A percentile compares a stretch with the other conserved stretches of the same genome.
These are phyloP conservation scores for Drosophila ercepeae DNA, from an alignment of 1,140 invertebrate species.

Conservation along the genomic window DNA sequence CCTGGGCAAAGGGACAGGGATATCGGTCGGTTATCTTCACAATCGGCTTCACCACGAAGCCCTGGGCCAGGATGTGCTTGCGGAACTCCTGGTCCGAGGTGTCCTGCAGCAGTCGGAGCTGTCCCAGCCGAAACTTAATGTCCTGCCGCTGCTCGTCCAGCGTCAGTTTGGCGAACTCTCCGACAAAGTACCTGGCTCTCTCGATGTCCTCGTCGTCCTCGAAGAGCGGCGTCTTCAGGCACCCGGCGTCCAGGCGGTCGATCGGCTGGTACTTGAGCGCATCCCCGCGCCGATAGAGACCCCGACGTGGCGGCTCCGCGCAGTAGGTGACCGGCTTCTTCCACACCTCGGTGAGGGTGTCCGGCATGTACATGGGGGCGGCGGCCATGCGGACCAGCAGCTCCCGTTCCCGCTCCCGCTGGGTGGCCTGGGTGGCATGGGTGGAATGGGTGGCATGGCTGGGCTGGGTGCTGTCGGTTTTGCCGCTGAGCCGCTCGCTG, in stretches of 20 bases:
- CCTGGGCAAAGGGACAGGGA: slow-evolving; percentile 13
- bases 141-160: background rate
- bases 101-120: slow-evolving; percentile 34
- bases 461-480: too few species aligned
- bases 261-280: slow-evolving; percentile 8
- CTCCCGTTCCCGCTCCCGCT: too few species aligned
- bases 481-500: background rate
- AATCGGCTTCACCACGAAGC: fast-evolving
- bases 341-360: slow-evolving; percentile 17
- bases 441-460: too few species aligned
- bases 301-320: background rate
- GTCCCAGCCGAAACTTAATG: slow-evolving; percentile 7
- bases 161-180: slow-evolving; percentile 1
- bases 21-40: background rate
- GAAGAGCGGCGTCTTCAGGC: background rate
- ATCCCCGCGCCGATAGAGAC: slow-evolving; percentile 1
- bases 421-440: too few species aligned
- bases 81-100: background rate
- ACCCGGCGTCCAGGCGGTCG: slow-evolving; percentile 4
- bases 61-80: background rate
- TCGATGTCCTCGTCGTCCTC: background rate
- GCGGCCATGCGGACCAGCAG: too few species aligned
- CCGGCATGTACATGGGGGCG: background rate
- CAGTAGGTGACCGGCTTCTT: background rate
- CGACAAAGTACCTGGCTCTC: background rate